A percentile compares a stretch with the other conserved stretches of the same genome.
Conservation (phyloP, 2,797 vertebrate species). For the Crenuchus spilurus region DNA sequence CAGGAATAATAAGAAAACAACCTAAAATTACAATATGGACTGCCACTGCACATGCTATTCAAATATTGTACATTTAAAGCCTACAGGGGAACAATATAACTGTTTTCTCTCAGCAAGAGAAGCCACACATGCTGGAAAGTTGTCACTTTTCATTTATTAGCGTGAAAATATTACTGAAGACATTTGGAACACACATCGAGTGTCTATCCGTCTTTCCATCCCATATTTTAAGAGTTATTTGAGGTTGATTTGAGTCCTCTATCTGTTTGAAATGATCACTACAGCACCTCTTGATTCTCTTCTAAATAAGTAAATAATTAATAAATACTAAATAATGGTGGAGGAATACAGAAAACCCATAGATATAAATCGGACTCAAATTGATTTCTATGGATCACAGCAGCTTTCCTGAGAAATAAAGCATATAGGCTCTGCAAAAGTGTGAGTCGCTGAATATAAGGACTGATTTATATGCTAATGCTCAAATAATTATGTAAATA, state of each 20-base stretch:
- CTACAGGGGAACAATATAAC: not conserved
- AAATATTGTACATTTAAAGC: not conserved
- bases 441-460: constrained; percentile 68
- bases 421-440: constrained; percentile 61
- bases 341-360: constrained; percentile 59
- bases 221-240: constrained; percentile 12
- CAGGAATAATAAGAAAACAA: not conserved
- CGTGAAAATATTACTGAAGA: not conserved
- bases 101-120: not conserved
- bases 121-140: not conserved
- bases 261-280: constrained; percentile 56
- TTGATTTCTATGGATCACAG: constrained; percentile 74
- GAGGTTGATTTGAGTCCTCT: constrained; percentile 34
- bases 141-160: constrained; percentile 6
- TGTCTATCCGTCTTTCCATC: not conserved
- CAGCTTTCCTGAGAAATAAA: constrained; percentile 63
- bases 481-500: constrained; percentile 76
- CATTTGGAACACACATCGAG: not conserved
- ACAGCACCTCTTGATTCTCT: constrained; percentile 58
- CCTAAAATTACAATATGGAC: constrained; percentile 5
- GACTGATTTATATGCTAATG: constrained; percentile 77
- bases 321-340: constrained; percentile 56
- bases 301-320: constrained; percentile 45
- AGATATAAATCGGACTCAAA: constrained; percentile 71
- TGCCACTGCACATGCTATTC: not conserved